phyloP scores from a whole-genome alignment of 1,140 invertebrate genomes.

The Drosophila bipectinata region DNA sequence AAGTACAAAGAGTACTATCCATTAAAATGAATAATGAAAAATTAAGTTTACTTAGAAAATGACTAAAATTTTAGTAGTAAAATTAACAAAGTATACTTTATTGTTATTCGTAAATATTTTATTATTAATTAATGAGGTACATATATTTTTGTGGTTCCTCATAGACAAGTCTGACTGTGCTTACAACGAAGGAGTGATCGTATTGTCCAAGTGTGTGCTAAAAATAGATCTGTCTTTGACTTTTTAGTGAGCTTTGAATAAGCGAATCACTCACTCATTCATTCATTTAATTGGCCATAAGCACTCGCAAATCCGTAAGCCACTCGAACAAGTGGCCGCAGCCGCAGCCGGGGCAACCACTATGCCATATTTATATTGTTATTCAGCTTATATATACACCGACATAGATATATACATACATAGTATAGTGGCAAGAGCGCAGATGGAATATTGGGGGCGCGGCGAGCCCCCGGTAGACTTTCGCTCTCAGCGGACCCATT shows the following conservation, averaged over 20 bases:
- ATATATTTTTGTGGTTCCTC: neutral
- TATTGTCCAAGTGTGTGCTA: neutral
- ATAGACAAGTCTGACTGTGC: neutral
- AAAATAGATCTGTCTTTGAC: slow-evolving; percentile 4
- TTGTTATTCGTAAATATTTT: neutral
- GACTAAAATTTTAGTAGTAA: neutral
- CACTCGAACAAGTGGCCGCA: slow-evolving; percentile 21
- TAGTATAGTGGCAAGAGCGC: slow-evolving; percentile 19
- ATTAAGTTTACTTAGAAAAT: neutral
- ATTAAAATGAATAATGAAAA: neutral
- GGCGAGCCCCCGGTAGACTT: slow-evolving; percentile 33
- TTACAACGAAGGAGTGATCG: slow-evolving; percentile 17
- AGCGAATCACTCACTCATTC: slow-evolving; percentile 20
- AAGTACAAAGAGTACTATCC: neutral
- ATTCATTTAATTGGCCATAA: slow-evolving; percentile 29
- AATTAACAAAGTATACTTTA: neutral
- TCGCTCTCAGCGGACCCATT: slow-evolving; percentile 32
- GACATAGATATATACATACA: too few relatives aligned
- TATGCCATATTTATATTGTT: slow-evolving; percentile 6
- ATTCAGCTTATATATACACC: neutral
- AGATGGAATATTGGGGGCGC: slow-evolving; percentile 12
- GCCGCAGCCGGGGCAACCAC: slow-evolving; percentile 8
- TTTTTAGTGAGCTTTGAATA: slow-evolving; percentile 1
- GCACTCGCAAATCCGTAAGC: slow-evolving; percentile 5
- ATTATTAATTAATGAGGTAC: neutral